These are phyloP conservation scores for Catocala nupta DNA, from an alignment of 2,888 invertebrate genomes.

Conservation along the genomic window DNA sequence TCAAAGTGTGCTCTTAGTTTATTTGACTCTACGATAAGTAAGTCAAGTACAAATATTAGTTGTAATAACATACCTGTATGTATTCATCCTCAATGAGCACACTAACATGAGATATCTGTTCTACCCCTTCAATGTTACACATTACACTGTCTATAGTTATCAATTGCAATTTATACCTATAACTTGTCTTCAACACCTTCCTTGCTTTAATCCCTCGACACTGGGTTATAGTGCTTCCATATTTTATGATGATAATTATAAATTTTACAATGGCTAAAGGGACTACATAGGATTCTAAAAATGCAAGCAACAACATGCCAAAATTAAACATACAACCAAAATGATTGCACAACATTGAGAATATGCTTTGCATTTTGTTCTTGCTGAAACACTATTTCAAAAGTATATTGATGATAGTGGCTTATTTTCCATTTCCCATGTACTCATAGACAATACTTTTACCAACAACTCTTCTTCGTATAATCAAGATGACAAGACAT, in stretches of 20 bases:
- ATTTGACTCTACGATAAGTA: too few relatives aligned
- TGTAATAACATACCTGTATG: slow-evolving; percentile 57
- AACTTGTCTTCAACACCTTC: slow-evolving; percentile 43
- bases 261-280: slow-evolving; percentile 67
- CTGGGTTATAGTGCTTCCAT: slow-evolving; percentile 48
- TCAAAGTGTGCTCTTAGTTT: too few relatives aligned
- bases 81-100: slow-evolving; percentile 57
- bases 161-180: slow-evolving; percentile 63
- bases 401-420: neutral
- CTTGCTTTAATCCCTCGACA: slow-evolving; percentile 21
- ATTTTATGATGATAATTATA: slow-evolving; percentile 64
- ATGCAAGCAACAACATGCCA: slow-evolving; percentile 49
- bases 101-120: slow-evolving; percentile 62
- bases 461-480: neutral
- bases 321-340: slow-evolving; percentile 51
- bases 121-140: slow-evolving; percentile 31
- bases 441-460: neutral
- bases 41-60: neutral
- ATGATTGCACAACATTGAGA: slow-evolving; percentile 52
- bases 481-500: neutral
- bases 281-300: slow-evolving; percentile 66
- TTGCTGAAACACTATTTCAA: slow-evolving; percentile 8
- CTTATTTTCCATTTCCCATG: neutral
- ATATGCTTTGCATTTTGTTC: slow-evolving; percentile 9
- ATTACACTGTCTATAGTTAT: slow-evolving; percentile 53